Percentiles rank a stretch among this genome's conserved stretches.
phyloP scores from a whole-genome alignment of 2,888 invertebrate genomes.

The Bugulina stolonifera region DNA sequence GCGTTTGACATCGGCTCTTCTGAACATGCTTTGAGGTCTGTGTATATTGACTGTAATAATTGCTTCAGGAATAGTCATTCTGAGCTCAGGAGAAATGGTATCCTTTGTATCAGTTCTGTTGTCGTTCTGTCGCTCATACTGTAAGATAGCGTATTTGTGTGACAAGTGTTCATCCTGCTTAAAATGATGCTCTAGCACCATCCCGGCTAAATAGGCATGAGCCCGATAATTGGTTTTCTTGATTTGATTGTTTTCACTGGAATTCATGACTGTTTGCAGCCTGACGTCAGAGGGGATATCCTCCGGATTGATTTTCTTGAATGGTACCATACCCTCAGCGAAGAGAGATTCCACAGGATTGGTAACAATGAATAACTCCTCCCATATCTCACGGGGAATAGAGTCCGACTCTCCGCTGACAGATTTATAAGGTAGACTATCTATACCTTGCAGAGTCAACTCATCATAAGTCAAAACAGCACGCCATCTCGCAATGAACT shows the following conservation, averaged over 20 bases:
- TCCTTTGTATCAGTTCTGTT: neutral
- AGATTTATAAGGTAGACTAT: neutral
- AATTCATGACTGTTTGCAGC: neutral
- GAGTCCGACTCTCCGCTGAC: neutral
- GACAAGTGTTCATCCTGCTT: conserved; percentile 5
- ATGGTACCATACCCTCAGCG: neutral
- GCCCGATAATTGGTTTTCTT: neutral
- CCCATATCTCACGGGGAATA: neutral
- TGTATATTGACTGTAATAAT: neutral
- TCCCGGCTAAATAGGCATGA: neutral
- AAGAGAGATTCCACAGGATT: neutral
- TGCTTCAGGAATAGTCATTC: neutral
- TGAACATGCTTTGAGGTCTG: neutral
- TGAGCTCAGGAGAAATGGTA: neutral
- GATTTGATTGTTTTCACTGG: neutral
- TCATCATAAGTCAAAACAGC: neutral
- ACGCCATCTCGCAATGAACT: neutral
- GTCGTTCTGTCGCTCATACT: neutral
- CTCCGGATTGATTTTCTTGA: neutral
- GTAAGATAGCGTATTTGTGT: neutral
- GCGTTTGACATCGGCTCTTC: neutral
- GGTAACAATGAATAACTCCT: conserved; percentile 20
- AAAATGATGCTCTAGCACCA: neutral
- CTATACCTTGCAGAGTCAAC: neutral
- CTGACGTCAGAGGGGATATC: neutral